Base-by-base conservation (phyloP, 2,888 invertebrate genomes). In the Synergus umbraculus region DNA sequence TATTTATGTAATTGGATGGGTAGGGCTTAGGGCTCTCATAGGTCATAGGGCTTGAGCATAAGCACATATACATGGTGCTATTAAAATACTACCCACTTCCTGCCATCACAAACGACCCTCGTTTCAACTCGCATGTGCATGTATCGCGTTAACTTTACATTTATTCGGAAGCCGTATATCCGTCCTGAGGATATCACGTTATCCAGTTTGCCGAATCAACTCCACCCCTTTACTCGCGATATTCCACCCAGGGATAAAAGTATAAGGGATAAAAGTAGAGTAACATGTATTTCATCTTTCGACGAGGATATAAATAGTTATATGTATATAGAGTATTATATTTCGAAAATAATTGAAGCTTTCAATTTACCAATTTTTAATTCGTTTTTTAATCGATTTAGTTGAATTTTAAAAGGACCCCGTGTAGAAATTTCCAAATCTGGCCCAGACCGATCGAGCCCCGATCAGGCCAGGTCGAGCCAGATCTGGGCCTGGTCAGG, bases 131-230 rank as follows among this genome's bases (percentile, higher is more conserved):
- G 69, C 82, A 69, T 81, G 79, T 81, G 66, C 69, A 76, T 77
- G 77, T 79, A 81, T 46, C 22, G 78, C 65, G 76, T 82, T 82
- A 83, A 83, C 78, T 79, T 76, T 80, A 83, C 83, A 85, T 86
- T 86, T 85, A 87, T 84, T 84, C 84, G 82, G 87, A 87, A 87
- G 86, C 87, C 87, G n/a, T 86, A 87, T 77, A 78, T 83, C 83
- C 83, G 82, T 82, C 79, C 79, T 58, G 82, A 82, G 83, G 82
- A 86, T 86, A 86, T 84, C 82, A 81, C 77, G 81, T 85, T 84
- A 84, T 85, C 84, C 81, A 83, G 77, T 85, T 87, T 83, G 81
- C 76, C 80, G 82, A 85, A 85, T 85, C 83, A 84, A 83, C 83
- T 81, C 66, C 77, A 77, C 69, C 77, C 15, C n/a, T n/a, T 37